Base-by-base conservation (phyloP, 1,140 invertebrate genomes). In the Zaprionus nigranus region DNA sequence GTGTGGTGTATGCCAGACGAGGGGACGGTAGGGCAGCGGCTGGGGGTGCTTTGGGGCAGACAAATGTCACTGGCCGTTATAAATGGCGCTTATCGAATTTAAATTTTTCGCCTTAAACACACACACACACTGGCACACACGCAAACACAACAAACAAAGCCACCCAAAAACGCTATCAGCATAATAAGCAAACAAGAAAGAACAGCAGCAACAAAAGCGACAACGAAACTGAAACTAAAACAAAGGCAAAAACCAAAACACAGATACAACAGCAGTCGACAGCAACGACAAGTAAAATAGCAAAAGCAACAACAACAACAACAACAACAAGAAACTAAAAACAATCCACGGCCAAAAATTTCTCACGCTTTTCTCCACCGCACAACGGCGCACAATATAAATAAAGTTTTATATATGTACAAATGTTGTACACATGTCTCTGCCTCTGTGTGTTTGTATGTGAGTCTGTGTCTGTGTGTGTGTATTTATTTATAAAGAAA, bases 261-360 rank as follows among this genome's bases (percentile, higher is more conserved):
- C 75, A 87, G 77, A 68, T 74, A 86, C 79, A 82, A 65, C 58
- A 34, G 30, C 30, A 34, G 38, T 40, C 74, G 62, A 76, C 74
- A 73, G 69, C 67, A 34, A 61, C 68, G 74, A 76, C 74, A 78
- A 78, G 64, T 67, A 78, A 78, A 75, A 75, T 62, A 78, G 70
- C 57, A 74, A 68, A 58, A 66, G 57, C 28, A 60, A 60, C 49
- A 61, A 20, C 20, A 74, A 51, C 24, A 67, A 28, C 51, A 69
- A 22, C 51, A 75, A 62, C 46, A 72, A n/a, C 49, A 75, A 82
- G 36, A 74, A 77, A 30, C 49, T 51, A 76, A 84, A 76, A 70
- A 69, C 79, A 87, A 87, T 82, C 83, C 83, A 86, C 76, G 83
- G 83, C 83, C 83, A 87, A 86, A 82, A 86, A 86, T 86, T 86